phyloP scores from a whole-genome alignment of 2,888 invertebrate species.

The Philonicus albiceps region DNA sequence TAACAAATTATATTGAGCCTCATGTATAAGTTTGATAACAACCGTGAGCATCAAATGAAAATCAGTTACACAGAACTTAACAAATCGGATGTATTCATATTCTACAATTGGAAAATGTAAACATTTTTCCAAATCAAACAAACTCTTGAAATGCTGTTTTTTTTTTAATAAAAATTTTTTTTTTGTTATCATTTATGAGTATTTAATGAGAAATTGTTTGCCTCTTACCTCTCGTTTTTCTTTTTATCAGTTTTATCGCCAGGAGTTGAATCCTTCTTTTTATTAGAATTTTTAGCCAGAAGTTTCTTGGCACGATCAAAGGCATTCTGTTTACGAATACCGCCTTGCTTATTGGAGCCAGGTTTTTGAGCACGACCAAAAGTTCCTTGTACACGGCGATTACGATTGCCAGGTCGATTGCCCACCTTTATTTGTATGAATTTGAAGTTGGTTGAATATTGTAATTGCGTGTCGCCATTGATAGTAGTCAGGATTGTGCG shows the following conservation, averaged over 20 bases:
- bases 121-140: constrained; percentile 27
- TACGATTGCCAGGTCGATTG: constrained; percentile 63
- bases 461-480: constrained; percentile 31
- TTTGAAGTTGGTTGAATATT: constrained; percentile 17
- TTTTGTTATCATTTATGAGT: constrained; percentile 35
- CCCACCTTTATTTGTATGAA: constrained; percentile 58
- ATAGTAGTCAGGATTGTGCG: constrained; percentile 3
- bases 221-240: constrained; percentile 64
- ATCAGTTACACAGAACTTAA: constrained; percentile 38
- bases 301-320: constrained; percentile 65
- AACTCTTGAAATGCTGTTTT: constrained; percentile 53
- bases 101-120: background rate
- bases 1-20: constrained; percentile 11
- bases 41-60: constrained; percentile 27
- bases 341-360: constrained; percentile 61
- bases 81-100: constrained; percentile 31
- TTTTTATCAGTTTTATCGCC: constrained; percentile 60
- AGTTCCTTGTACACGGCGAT: constrained; percentile 58
- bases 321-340: constrained; percentile 65
- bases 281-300: constrained; percentile 65
- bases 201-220: constrained; percentile 50
- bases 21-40: constrained; percentile 24
- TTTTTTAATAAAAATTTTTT: constrained; percentile 43
- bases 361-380: constrained; percentile 63
- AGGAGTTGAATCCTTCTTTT: constrained; percentile 64